Base-by-base conservation (phyloP, 1,140 invertebrate species). In the Pararge aegeria region DNA sequence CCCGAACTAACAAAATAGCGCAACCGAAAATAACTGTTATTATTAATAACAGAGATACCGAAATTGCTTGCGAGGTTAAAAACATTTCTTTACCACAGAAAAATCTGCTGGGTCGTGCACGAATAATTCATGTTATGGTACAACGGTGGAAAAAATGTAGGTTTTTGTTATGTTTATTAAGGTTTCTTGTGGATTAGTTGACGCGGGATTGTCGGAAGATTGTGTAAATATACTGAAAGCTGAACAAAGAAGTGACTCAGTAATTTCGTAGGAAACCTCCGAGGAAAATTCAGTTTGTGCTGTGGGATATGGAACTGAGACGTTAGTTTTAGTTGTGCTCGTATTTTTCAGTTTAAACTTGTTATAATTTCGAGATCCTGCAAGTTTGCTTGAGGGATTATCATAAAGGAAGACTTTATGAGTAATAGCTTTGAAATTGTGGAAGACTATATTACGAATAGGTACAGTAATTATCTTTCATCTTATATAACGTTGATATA, bases 71-170 rank as follows among this genome's bases (percentile, higher is more conserved):
- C 24, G 34, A 50, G 30, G 13, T 44, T 52, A 55, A 44, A 29
- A 46, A 52, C 9, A 24, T 48, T 52, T 52, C 52, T 62, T 37
- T 44, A 51, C 40, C 30, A 34, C 30, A 64, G 60, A 56, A 70
- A 74, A 73, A 59, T 54, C 61, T 56, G 57, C 51, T 29, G 64
- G 54, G 50, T 51, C 29, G 61, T 42, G 37, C 56, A 42, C 60
- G 73, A 78, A 73, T 76, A 70, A 79, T 79, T 79, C 70, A 79
- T 79, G 68, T 69, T 61, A 60, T 55, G 55, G 63, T 61, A 68
- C 56, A 64, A 68, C 50, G 57, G 53, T 60, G 57, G 55, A 62
- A 64, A 66, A 67, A 64, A 61, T 55, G 59, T 61, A 55, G 52
- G 65, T 68, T 68, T 64, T 60, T 65, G 57, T 65, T 60, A 68